Base-by-base conservation (phyloP, 2,888 invertebrate genomes). In the Plagodis pulveraria region DNA sequence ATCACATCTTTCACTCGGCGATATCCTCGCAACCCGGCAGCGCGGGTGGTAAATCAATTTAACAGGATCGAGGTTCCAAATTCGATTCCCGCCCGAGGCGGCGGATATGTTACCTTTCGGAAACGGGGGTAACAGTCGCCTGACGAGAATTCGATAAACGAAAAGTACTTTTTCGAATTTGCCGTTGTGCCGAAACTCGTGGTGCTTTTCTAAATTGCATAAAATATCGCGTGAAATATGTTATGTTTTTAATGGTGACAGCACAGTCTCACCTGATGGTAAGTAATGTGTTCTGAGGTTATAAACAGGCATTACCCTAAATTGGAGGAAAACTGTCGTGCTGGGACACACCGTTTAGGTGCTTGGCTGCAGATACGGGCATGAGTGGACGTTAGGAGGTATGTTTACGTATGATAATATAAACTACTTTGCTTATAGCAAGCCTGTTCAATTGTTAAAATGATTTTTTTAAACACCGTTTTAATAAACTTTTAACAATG, bases 31-130 rank as follows among this genome's bases (percentile, higher is more conserved):
- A 77, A 78, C 81, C 79, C 73, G 74, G 71, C 65, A 69, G 71
- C 55, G 56, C 66, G 70, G 83, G 83, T 81, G 74, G 80, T 89
- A 90, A 91, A 90, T 90, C 91, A 90, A 91, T 89, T 91, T 89
- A 74, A 48, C 48, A 45, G 77, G 78, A 80, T 83, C 81, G 78
- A 82, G 86, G 84, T 83, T 83, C 78, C 77, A 89, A 90, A 91
- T 88, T 90, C 83, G 91, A 91, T 90, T 89, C 90, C 81, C 83
- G 79, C 78, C 74, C 49, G 49, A 73, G 80, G 83, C 84, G 83
- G 76, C 72, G 78, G 79, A 85, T 84, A 78, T 80, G 74, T 74
- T 75, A 78, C 74, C 76, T 74, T 77, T 76, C 77, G 82, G 83
- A 78, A 82, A 81, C 78, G 78, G 76, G 78, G 76, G 78, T 81